A percentile compares a stretch with the other conserved stretches of the same genome.
phyloP scores from a whole-genome alignment of 2,888 invertebrate genomes.

The Phanerotoma sp. region DNA sequence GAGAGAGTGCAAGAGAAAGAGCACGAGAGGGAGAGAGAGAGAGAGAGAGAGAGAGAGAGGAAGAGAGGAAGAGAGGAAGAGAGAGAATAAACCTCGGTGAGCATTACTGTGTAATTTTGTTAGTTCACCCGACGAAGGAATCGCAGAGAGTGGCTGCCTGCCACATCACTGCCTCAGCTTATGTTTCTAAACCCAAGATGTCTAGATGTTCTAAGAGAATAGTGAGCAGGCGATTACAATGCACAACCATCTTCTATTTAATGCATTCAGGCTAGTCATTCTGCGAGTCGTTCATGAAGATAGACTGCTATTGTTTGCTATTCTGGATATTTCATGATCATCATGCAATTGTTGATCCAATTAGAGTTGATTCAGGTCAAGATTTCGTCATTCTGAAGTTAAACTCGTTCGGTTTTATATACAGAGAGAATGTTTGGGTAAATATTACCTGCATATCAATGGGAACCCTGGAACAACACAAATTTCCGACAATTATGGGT shows the following conservation, averaged over 20 bases:
- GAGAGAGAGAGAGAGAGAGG: not conserved
- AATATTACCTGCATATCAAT: too few relatives aligned
- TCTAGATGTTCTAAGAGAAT: not conserved
- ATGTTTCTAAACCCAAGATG: conserved; percentile 11
- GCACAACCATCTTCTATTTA: conserved; percentile 16
- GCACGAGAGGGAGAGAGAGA: not conserved
- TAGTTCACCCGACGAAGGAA: conserved; percentile 17
- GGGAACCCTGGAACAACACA: too few relatives aligned
- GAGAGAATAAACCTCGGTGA: not conserved
- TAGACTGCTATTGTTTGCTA: conserved; percentile 33
- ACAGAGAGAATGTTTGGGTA: too few relatives aligned
- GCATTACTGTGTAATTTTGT: conserved; percentile 32
- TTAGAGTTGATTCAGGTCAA: conserved; percentile 12
- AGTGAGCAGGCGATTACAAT: not conserved
- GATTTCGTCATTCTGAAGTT: too few relatives aligned
- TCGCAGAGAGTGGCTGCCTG: conserved; percentile 8
- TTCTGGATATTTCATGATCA: conserved; percentile 20
- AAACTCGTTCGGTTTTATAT: too few relatives aligned
- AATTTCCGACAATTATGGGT: too few relatives aligned
- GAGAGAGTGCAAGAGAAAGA: too few relatives aligned
- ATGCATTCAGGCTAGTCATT: conserved; percentile 35
- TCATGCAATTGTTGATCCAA: conserved; percentile 17
- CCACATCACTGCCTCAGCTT: conserved; percentile 14
- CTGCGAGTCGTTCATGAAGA: conserved; percentile 32
- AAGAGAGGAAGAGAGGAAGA: not conserved